phyloP scores from a whole-genome alignment of 2,888 invertebrate genomes.

The Nectonema munidae region DNA sequence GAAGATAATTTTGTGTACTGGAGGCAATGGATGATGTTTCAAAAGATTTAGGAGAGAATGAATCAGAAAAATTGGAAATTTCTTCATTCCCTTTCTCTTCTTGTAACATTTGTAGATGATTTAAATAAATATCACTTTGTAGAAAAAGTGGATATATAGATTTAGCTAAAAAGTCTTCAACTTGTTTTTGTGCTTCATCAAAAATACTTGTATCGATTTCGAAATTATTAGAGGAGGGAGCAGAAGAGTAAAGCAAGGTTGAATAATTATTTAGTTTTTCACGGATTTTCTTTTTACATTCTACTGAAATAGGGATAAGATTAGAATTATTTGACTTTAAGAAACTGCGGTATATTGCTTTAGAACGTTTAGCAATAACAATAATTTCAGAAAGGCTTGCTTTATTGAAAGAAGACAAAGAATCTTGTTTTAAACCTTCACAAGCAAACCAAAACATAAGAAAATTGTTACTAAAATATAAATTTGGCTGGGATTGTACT shows the following conservation, averaged over 20 bases:
- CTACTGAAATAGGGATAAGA: slow-evolving; percentile 40
- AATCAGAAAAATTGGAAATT: too few relatives aligned
- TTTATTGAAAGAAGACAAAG: slow-evolving; percentile 26
- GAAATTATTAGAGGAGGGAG: not conserved
- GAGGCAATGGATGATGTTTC: slow-evolving; percentile 16
- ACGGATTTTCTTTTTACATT: slow-evolving; percentile 42
- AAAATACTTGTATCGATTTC: slow-evolving; percentile 29
- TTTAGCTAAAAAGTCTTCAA: slow-evolving; percentile 47
- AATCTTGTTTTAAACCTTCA: slow-evolving; percentile 25
- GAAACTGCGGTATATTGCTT: slow-evolving; percentile 28
- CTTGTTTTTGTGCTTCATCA: slow-evolving; percentile 45
- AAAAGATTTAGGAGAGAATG: too few relatives aligned
- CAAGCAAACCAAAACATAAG: slow-evolving; percentile 18
- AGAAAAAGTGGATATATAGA: slow-evolving; percentile 67
- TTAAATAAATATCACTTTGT: slow-evolving; percentile 55
- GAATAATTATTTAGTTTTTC: slow-evolving; percentile 32
- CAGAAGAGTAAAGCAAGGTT: not conserved
- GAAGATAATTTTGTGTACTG: slow-evolving; percentile 30
- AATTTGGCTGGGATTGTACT: slow-evolving; percentile 24
- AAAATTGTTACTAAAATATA: slow-evolving; percentile 57
- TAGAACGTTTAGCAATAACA: slow-evolving; percentile 33
- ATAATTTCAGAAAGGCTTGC: slow-evolving; percentile 22
- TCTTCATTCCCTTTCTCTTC: too few relatives aligned
- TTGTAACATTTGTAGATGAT: too few relatives aligned
- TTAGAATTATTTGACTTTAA: slow-evolving; percentile 37